Base-by-base conservation (phyloP, 2,797 vertebrate species). In the Streptopelia turtur region DNA sequence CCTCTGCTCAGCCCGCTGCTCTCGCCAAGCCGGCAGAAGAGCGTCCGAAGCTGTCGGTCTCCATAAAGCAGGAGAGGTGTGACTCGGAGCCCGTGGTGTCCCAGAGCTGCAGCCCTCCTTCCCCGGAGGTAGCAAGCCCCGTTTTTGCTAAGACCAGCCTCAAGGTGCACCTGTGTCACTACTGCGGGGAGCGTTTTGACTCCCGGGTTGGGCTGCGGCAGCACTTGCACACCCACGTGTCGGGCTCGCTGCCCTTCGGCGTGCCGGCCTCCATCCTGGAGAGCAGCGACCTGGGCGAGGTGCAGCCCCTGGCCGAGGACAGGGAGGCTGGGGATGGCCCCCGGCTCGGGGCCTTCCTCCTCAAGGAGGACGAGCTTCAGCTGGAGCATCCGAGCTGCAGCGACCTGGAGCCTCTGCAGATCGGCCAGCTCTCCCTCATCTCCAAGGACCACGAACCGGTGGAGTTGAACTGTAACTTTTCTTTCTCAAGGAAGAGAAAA, bases 401-500 rank as follows among this genome's bases (percentile, higher is more conserved):
- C 0, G 97, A 98, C 50, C 89, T 98, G 45, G 99, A 99, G 94
- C 98, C 99, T 7, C 96, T 99, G 78, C 98, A 98, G 63, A 98
- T 99, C 24, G 98, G 99, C 82, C 99, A 99, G 95, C 97, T 99
- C 11, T 98, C 98, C 43, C 95, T 98, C 69, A 97, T 98, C 77
- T 99, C 97, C 95, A 93, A 98, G 95, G 98, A 98, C 84, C 94
- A 97, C 0, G 98, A 98, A 49, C 98, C 98, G 0, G 89, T 98
- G 71, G 98, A 98, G 84, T 74, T 98, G 93, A 98, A 98, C 96
- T 98, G 98, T 90, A 98, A 98, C 90, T 98, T 98, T 93, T 98
- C 98, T 74, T 98, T 99, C 95, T 98, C 99, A 0, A 98, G 99
- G 18, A 99, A 99, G 95, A 98, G 99, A 45, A 99, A 99, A 97